phyloP scores from a whole-genome alignment of 1,140 invertebrate genomes.

The Ceratitis capitata region DNA sequence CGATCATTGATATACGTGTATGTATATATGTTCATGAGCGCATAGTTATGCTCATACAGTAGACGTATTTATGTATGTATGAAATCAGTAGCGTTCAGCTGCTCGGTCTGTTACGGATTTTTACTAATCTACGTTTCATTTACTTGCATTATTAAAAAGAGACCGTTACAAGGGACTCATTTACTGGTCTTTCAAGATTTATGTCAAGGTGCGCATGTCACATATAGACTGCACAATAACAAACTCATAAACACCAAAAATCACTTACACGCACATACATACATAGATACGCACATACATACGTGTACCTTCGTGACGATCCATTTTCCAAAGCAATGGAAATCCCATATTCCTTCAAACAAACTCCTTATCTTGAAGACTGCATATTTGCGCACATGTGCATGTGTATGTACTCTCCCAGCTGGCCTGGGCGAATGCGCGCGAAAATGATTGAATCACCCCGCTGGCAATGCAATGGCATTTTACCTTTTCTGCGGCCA shows the following conservation, averaged over 20 bases:
- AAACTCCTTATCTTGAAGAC: background rate
- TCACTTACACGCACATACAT: background rate
- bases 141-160: constrained; percentile 13
- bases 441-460: constrained; percentile 28
- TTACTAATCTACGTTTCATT: constrained; percentile 8
- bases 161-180: constrained; percentile 29
- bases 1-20: too few relatives aligned
- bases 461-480: constrained; percentile 29
- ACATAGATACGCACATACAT: background rate
- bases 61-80: background rate
- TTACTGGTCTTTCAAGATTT: constrained; percentile 26
- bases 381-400: background rate
- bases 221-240: background rate
- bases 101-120: constrained; percentile 13
- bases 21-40: background rate
- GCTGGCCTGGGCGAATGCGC: constrained; percentile 27
- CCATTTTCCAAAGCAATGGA: background rate
- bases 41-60: background rate
- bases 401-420: background rate
- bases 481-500: constrained; percentile 25
- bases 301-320: background rate
- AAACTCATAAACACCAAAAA: constrained; percentile 7
- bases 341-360: background rate
- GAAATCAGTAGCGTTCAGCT: background rate
- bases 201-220: constrained; percentile 8